Conservation (phyloP, 2,797 vertebrate genomes). For the Clarias laeviceps region DNA sequence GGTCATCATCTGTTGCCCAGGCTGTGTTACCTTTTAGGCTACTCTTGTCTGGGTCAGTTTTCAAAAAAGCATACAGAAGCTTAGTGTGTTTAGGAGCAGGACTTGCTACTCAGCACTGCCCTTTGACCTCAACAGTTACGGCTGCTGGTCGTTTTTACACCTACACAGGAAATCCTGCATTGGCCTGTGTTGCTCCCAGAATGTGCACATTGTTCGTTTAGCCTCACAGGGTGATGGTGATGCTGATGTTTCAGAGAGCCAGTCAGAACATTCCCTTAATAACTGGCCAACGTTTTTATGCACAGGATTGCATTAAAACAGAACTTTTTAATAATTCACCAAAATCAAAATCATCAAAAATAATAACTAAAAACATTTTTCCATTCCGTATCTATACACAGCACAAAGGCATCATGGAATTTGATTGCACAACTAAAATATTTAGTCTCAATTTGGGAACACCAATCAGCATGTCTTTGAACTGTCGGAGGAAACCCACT, state of each 20-base stretch:
- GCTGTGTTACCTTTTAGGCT: background rate
- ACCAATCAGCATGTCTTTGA: no score
- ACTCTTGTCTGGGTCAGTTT: constrained; percentile 20
- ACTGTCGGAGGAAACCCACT: no score
- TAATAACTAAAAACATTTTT: no score
- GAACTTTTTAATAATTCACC: background rate
- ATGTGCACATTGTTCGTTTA: constrained; percentile 13
- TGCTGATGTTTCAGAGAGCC: background rate
- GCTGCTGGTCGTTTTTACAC: constrained; percentile 34
- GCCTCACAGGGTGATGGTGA: background rate
- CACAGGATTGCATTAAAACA: background rate
- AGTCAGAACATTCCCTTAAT: background rate
- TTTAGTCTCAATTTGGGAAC: no score
- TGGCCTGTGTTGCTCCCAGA: background rate
- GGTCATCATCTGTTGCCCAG: constrained; percentile 15
- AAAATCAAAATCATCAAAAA: no score
- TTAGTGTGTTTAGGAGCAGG: constrained; percentile 1
- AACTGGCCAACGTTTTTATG: background rate
- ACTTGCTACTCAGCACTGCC: background rate
- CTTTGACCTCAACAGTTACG: constrained; percentile 19
- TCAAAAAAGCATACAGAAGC: constrained; percentile 10
- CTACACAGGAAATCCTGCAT: constrained; percentile 35
- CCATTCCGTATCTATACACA: background rate
- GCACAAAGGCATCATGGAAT: background rate
- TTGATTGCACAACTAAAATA: background rate